Conservation (phyloP, 2,888 invertebrate genomes). For the Lasioglossum marginatum region DNA sequence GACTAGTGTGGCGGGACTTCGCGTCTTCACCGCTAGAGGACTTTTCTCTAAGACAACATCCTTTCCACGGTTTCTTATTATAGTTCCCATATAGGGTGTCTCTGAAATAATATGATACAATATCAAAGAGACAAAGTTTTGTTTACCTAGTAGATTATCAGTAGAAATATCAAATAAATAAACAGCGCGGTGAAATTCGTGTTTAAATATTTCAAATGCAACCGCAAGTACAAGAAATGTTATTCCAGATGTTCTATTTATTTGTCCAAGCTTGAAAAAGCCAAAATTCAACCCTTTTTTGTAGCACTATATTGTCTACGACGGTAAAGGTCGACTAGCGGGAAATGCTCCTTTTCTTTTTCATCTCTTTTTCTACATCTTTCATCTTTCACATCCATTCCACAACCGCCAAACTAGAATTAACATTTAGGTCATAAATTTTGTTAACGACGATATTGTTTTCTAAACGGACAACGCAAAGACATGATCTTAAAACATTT, state of each 20-base stretch:
- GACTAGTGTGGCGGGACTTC: slow-evolving; percentile 17
- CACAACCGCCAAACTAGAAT: slow-evolving; percentile 14
- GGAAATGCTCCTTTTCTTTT: neutral
- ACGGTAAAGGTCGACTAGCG: neutral
- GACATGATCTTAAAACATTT: slow-evolving; percentile 27
- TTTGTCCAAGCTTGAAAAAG: neutral
- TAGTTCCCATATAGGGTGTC: neutral
- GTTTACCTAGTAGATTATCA: neutral
- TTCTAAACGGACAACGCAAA: slow-evolving; percentile 28
- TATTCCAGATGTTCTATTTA: neutral
- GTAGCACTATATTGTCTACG: neutral
- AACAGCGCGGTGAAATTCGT: neutral
- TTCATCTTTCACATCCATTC: neutral
- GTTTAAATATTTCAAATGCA: neutral
- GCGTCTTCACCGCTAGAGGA: neutral
- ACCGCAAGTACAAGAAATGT: neutral
- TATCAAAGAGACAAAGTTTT: neutral
- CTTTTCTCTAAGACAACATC: neutral
- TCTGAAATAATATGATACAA: neutral
- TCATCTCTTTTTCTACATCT: neutral
- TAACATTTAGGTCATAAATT: slow-evolving; percentile 35
- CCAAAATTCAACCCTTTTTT: neutral
- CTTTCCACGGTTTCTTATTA: neutral
- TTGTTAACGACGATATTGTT: slow-evolving; percentile 31
- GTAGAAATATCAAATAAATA: neutral